These are phyloP conservation scores for Crotalus horridus DNA, from an alignment of 2,113 vertebrate genomes.

Conservation along the genomic window DNA sequence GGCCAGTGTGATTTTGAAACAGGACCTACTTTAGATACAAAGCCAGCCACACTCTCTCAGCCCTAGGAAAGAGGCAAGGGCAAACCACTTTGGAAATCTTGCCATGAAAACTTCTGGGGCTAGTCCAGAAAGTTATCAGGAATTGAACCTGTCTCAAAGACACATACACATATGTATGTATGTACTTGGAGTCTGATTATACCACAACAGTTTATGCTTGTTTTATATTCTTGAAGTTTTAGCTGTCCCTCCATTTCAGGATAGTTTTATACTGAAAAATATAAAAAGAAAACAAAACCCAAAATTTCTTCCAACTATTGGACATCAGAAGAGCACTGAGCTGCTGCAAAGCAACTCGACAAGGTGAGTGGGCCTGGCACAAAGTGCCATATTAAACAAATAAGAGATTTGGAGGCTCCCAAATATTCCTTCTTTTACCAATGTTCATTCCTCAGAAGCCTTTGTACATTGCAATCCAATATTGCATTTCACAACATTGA, in stretches of 20 bases:
- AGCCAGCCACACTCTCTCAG: background rate
- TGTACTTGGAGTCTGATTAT: background rate
- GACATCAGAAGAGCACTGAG: background rate
- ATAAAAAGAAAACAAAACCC: background rate
- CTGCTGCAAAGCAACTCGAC: background rate
- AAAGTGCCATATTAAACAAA: background rate
- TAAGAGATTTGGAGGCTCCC: background rate
- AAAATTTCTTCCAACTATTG: background rate
- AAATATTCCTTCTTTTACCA: background rate
- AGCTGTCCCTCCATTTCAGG: background rate
- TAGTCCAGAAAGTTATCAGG: background rate
- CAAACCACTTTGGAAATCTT: background rate
- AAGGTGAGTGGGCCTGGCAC: background rate
- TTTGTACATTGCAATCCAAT: background rate
- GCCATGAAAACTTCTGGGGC: background rate
- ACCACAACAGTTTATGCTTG: background rate
- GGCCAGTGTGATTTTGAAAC: background rate
- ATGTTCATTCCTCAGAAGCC: background rate
- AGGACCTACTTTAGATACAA: background rate
- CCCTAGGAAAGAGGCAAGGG: background rate
- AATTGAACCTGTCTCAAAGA: background rate
- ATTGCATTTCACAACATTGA: background rate
- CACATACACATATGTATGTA: background rate
- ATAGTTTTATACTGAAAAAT: background rate
- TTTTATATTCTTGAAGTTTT: background rate